Evolutionary conservation across 2,797 vertebrate species (phyloP), one percentile per base, ranked within the genome.

Genomic region (Hydrocynus forskahlii): DNA sequence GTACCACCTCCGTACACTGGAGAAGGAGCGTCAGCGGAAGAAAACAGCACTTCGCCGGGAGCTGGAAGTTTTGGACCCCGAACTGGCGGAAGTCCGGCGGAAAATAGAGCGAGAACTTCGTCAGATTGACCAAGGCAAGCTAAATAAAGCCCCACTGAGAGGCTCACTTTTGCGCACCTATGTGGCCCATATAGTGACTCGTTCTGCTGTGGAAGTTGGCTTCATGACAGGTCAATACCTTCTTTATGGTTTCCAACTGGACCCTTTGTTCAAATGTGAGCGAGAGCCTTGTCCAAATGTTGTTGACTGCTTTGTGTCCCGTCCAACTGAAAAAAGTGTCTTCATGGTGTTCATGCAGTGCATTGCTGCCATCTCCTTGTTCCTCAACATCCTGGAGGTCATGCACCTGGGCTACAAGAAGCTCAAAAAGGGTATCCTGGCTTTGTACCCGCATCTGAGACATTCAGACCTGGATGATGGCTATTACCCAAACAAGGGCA

Each of bases 341-440:
- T 97, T 97, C 89, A 95, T 97, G 89, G 86, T 97, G 82, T 96
- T 97, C 89, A 96, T 97, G 96, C 95, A 97, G 67, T 91, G 86
- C 0, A 97, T 96, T 25, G 95, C 96, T 0, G 95, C 91, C 4
- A 90, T 96, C 76, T 99, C 95, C 0, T 79, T 98, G 78, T 91
- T 96, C 63, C 93, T 97, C 88, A 98, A 96, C 87, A 89, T 97
- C 62, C 90, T 98, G 5, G 96, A 97, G 94, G 96, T 96, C 83
- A 92, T 95, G 68, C 95, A 97, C 80, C 89, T 97, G 45, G 91
- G 93, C 64, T 94, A 95, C 80, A 95, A 95, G 88, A 96, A 91
- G 88, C 81, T 96, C 3, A 96, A 94, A 90, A 93, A 92, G 88
- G 94, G 94, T 16, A 88, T 96, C 59, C 91, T 94, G 81, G 89